Evolutionary conservation across 2,113 vertebrate genomes (phyloP).

Genomic region (Anguilla rostrata): DNA sequence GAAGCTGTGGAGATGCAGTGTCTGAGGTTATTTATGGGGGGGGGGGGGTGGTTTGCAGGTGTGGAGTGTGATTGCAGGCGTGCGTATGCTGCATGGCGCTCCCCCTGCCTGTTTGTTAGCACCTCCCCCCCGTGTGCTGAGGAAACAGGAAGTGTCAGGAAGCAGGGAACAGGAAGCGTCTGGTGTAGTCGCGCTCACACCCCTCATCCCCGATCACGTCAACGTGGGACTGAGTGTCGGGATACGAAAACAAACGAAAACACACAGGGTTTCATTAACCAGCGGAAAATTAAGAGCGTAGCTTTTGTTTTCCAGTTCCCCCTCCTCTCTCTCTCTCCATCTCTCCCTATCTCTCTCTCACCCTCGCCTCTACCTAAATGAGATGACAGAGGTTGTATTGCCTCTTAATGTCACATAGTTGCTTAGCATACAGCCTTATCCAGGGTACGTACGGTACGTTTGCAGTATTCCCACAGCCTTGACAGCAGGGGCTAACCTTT

Average conservation of each 20-base stretch:
- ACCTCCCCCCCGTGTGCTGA: not conserved
- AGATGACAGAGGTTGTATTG: not conserved
- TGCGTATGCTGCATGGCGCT: not conserved
- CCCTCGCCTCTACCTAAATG: not conserved
- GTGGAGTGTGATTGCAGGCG: not conserved
- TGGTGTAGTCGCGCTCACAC: not conserved
- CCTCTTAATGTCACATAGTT: not conserved
- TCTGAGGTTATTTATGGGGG: not conserved
- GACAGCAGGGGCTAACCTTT: not conserved
- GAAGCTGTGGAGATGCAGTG: not conserved
- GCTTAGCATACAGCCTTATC: not conserved
- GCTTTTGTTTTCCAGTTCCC: not conserved
- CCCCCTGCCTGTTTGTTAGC: not conserved
- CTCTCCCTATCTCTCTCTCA: not conserved
- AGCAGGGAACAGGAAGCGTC: not conserved
- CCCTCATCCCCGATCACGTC: not conserved
- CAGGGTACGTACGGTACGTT: not conserved
- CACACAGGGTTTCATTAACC: not conserved
- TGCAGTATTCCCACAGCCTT: not conserved
- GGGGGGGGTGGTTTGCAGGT: not conserved
- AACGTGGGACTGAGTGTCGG: too few relatives aligned
- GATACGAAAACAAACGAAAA: not conserved
- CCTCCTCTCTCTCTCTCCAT: not conserved
- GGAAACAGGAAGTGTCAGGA: not conserved
- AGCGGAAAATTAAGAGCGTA: not conserved